phyloP scores from a whole-genome alignment of 2,797 vertebrate genomes.

The Pogonophryne albipinna region DNA sequence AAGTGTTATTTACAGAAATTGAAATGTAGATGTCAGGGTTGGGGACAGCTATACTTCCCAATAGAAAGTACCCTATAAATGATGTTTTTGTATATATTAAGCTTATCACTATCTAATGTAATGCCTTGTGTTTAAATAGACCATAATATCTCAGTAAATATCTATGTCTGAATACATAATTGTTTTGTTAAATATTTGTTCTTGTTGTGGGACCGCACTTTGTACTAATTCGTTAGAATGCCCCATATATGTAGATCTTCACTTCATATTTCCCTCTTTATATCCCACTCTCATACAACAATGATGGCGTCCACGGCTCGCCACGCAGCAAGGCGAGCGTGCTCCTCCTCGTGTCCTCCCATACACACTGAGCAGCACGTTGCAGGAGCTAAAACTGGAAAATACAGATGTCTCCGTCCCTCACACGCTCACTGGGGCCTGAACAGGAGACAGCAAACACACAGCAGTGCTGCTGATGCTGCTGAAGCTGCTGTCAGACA shows the following conservation, averaged over 20 bases:
- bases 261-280: constrained; percentile 62
- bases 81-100: too few species aligned
- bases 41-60: too few species aligned
- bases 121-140: too few species aligned
- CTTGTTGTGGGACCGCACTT: too few species aligned
- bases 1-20: too few species aligned
- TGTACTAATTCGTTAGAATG: too few species aligned
- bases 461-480: constrained; percentile 29
- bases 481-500: constrained; percentile 55
- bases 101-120: too few species aligned
- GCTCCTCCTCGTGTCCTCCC: constrained; percentile 55
- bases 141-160: too few species aligned
- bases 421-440: constrained; percentile 77
- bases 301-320: constrained; percentile 68
- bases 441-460: constrained; percentile 39
- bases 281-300: constrained; percentile 66
- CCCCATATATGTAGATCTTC: neutral
- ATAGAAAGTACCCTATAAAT: too few species aligned
- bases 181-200: too few species aligned
- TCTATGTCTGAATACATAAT: too few species aligned
- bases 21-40: too few species aligned
- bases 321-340: constrained; percentile 62
- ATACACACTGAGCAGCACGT: constrained; percentile 56
- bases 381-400: constrained; percentile 51
- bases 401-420: constrained; percentile 77